Evolutionary conservation across 2,797 vertebrate species (phyloP), one percentile per base, ranked within the genome.

Genomic region (Coendou prehensilis): DNA sequence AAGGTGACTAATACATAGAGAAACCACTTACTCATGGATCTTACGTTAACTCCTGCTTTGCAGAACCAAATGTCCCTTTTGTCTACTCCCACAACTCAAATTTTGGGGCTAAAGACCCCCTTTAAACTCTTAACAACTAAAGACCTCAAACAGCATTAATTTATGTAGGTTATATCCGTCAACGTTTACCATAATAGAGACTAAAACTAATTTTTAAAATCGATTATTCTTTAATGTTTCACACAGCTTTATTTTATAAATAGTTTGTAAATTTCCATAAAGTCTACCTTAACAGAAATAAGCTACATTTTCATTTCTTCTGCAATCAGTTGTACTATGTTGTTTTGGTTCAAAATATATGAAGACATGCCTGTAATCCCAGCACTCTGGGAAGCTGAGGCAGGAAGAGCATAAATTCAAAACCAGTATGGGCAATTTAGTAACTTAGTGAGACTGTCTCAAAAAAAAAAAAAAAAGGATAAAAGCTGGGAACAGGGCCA

Each of bases 261-360:
- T 86, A 69, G 26, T 86, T 69, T 86, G 30, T 63, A 85, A 71
- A 64, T 81, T n/a, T 89, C 64, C 64, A 50, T 56, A 69, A 93
- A 37, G n/a, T 61, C 67, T 93, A 37, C 18, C 10, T 86, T 54
- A 82, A 81, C 6, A 87, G 11, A 93, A 90, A 82, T 15, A 76
- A 56, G 7, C 59, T 45, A 22, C 59, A 37, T 78, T 78, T 94
- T 85, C 52, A 6, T n/a, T 41, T 41, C 63, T 93, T 83, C 79
- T 87, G 15, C 52, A 67, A 2, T 84, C 69, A 30, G 15, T 33
- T 87, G 4, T 9, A 11, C 52, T 7, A 78, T 41, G 2, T 41
- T 69, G 28, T 52, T 90, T 50, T 52, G 11, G 22, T 64, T 87
- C 14, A 95, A 82, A 63, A 22, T 52, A 59, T 28, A 73, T 28